Evolutionary conservation across 2,888 invertebrate genomes (phyloP).

Genomic region (Mythimna impura): DNA sequence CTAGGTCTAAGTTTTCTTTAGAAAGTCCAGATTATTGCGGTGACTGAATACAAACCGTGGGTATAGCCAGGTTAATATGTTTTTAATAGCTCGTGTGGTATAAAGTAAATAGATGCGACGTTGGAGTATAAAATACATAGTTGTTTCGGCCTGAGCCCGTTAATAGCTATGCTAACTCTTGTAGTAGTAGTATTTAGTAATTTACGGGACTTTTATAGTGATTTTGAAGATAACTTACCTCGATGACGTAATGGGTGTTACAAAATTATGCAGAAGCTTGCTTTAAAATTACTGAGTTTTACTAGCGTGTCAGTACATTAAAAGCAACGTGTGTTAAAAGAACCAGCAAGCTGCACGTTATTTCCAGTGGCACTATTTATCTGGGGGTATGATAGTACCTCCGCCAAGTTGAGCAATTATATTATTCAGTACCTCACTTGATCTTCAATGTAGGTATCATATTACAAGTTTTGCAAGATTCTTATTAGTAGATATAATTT

Average conservation of each 20-base stretch:
- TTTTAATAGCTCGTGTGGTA: constrained; percentile 13
- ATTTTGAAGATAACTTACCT: constrained; percentile 2
- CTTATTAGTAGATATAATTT: too few species aligned
- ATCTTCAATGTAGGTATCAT: too few species aligned
- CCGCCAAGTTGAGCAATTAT: too few species aligned
- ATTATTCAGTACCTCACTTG: too few species aligned
- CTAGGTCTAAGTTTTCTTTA: constrained; percentile 27
- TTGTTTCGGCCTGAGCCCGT: neutral
- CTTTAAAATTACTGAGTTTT: neutral
- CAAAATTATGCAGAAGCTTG: neutral
- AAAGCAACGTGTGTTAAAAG: neutral
- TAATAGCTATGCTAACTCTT: neutral
- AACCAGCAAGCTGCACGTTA: neutral
- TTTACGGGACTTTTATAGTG: neutral
- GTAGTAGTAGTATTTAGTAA: neutral
- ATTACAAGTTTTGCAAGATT: too few species aligned
- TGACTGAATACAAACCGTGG: constrained; percentile 2
- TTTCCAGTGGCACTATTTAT: neutral
- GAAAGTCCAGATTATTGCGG: constrained; percentile 38
- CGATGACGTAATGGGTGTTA: neutral
- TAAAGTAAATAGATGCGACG: neutral
- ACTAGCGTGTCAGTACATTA: neutral
- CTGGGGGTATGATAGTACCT: too few species aligned
- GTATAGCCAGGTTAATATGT: constrained; percentile 5
- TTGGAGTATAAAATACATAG: constrained; percentile 20